A percentile compares a stretch with the other conserved stretches of the same genome.
Conservation (phyloP, 2,888 invertebrate genomes). For the Salticus scenicus region DNA sequence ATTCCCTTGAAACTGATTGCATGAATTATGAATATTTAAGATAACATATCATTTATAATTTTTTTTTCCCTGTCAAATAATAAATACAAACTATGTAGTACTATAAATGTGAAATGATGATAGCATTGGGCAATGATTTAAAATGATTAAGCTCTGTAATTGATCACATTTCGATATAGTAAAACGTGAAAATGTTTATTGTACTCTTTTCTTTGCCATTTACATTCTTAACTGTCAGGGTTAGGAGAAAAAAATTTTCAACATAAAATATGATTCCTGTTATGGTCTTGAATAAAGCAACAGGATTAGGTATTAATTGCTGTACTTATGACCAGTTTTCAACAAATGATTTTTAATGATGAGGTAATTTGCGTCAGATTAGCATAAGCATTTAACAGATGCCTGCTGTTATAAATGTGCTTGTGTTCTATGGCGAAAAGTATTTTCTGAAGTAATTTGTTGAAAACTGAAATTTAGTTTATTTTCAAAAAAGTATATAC, state of each 20-base stretch:
- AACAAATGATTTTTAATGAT: no score
- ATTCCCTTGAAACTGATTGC: background rate
- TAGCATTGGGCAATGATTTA: constrained; percentile 9
- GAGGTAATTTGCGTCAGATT: constrained; percentile 10
- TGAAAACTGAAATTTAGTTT: no score
- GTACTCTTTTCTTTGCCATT: no score
- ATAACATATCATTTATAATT: no score
- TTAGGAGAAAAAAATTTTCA: background rate
- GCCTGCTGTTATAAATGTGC: constrained; percentile 14
- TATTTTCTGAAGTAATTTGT: constrained; percentile 23
- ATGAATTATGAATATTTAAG: background rate
- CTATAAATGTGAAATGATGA: background rate
- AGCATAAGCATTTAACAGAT: constrained; percentile 2
- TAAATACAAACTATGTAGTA: background rate
- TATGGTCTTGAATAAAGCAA: no score
- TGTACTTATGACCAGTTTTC: no score
- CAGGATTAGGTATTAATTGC: no score
- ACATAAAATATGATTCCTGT: no score
- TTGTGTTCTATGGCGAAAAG: constrained; percentile 18
- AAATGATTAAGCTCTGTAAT: background rate
- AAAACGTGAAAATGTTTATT: no score
- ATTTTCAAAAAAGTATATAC: no score
- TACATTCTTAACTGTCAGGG: background rate
- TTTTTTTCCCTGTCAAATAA: no score
- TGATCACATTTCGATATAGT: background rate